Evolutionary conservation across 30 jellyfish, hydroid and myxozoan genomes (phyloP), one percentile per base, ranked within the genome.

Genomic region (Rhopilema esculentum): DNA sequence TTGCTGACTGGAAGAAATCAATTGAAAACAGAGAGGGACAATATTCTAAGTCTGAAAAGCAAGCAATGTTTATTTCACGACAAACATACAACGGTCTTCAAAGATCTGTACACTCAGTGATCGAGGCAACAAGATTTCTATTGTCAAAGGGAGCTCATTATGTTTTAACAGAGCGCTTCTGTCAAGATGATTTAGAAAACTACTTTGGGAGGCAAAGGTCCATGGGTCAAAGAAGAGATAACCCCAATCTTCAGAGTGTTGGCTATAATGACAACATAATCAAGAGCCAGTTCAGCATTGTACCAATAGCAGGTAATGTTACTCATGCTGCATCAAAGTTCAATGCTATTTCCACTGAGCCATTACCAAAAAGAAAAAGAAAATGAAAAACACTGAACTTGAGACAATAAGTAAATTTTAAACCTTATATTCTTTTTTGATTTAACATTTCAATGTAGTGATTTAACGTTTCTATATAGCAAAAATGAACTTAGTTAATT

Each of bases 21-120:
- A 75, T 75, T 63, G 94, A 73, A 61, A 53, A 24, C 25, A 29
- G 83, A 65, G 28, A 48, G 26, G 90, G 90, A 12, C 24, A 85
- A 18, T 85, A 50, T 30, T 32, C 77, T 20, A 25, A 20, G 20
- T 25, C 26, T 27, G 83, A 28, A 16, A 72, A 29, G 69, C 70
- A 69, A 69, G 51, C 53, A 22, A 88, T 88, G 97, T 88, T 88
- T 32, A 20, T 79, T 26, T 80, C 93, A 8, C 31, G 93, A 88
- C 88, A n/a, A n/a, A n/a, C n/a, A n/a, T n/a, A n/a, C n/a, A n/a
- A n/a, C n/a, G n/a, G n/a, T n/a, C n/a, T 79, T 18, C 31, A 88
- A 61, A 69, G 69, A 4, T 48, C 97, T n/a, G 83, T 50, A 16
- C 22, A 48, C 31, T 24, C 66, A 9, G 19, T 15, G 15, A n/a